These are phyloP conservation scores for Amblyraja radiata DNA, from an alignment of 2,797 vertebrate genomes.

Conservation along the genomic window DNA sequence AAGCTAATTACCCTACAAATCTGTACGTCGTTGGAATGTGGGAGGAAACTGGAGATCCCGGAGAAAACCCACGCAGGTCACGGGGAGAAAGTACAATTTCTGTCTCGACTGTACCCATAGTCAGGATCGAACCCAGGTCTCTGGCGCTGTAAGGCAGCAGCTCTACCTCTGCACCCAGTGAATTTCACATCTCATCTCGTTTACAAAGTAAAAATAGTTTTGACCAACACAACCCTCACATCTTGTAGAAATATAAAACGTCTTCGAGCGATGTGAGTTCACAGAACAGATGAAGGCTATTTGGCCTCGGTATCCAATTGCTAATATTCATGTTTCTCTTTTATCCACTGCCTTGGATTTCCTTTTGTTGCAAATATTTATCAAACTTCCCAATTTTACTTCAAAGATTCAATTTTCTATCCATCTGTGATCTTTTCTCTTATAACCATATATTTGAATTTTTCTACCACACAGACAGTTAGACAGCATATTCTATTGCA, in stretches of 20 bases:
- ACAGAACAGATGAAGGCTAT: not conserved
- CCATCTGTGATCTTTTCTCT: not conserved
- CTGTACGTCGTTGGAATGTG: too few species aligned
- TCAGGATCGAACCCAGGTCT: too few species aligned
- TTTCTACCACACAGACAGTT: not conserved
- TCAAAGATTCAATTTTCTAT: not conserved
- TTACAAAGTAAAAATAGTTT: not conserved
- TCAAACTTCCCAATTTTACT: not conserved
- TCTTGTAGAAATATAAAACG: not conserved
- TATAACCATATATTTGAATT: not conserved
- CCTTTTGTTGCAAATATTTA: conserved; percentile 4
- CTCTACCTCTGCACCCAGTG: too few species aligned
- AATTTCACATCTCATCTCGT: not conserved
- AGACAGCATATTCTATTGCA: not conserved
- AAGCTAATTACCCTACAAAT: too few species aligned
- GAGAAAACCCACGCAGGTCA: too few species aligned
- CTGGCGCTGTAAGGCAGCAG: too few species aligned
- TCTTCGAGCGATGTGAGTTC: not conserved
- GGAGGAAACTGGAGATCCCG: too few species aligned
- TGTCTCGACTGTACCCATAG: too few species aligned
- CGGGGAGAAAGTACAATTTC: too few species aligned
- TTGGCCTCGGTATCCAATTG: not conserved
- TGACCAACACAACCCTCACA: not conserved
- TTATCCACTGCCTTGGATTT: not conserved
- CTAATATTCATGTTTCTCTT: not conserved